phyloP scores from a whole-genome alignment of 2,888 invertebrate species.

The Tinea trinotella region DNA sequence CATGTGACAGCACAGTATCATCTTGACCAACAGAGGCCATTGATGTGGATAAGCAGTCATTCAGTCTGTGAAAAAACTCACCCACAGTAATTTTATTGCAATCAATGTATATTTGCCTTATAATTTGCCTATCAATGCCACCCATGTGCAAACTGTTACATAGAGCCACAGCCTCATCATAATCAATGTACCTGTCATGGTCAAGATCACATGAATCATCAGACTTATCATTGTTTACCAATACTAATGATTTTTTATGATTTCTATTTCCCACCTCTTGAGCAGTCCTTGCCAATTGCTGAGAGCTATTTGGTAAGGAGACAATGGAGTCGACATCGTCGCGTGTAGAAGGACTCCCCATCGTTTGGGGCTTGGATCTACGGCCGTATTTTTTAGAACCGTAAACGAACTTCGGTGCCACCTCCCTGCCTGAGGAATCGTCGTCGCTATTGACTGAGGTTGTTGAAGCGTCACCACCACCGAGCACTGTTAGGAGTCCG shows the following conservation, averaged over 20 bases:
- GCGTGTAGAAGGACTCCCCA: conserved; percentile 12
- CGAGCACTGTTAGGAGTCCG: conserved; percentile 79
- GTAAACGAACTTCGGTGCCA: conserved; percentile 80
- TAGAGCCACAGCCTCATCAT: conserved; percentile 46
- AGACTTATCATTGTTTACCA: background rate
- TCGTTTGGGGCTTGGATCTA: conserved; percentile 74
- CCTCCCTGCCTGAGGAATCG: conserved; percentile 78
- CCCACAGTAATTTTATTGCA: conserved; percentile 40
- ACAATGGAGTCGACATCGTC: background rate
- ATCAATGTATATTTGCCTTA: conserved; percentile 49
- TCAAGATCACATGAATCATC: conserved; percentile 35
- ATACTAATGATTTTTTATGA: conserved; percentile 36
- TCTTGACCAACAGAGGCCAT: conserved; percentile 30
- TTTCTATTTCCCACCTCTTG: conserved; percentile 55
- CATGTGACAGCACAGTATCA: background rate
- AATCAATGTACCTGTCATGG: conserved; percentile 46
- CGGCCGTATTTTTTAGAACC: conserved; percentile 85
- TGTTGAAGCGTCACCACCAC: conserved; percentile 50
- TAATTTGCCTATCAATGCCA: conserved; percentile 42
- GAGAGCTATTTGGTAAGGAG: background rate
- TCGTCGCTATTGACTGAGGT: conserved; percentile 46
- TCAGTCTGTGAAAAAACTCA: conserved; percentile 55
- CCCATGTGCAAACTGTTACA: conserved; percentile 53
- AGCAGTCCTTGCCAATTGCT: conserved; percentile 40
- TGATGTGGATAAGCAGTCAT: conserved; percentile 43